phyloP scores from a whole-genome alignment of 2,113 vertebrate genomes.

The Mellivora capensis region DNA sequence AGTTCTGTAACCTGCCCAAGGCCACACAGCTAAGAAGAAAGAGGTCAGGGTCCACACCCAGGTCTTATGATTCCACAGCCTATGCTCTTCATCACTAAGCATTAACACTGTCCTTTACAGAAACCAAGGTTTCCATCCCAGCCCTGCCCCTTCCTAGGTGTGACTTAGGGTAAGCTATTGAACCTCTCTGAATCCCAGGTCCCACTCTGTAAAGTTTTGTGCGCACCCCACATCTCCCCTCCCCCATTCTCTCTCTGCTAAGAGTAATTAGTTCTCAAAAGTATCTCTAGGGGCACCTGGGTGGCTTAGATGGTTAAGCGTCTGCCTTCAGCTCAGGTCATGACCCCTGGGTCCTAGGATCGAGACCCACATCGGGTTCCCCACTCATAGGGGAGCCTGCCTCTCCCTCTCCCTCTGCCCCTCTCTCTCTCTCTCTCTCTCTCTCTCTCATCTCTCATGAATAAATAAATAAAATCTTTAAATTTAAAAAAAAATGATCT shows the following conservation, averaged over 20 bases:
- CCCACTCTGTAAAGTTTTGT: not conserved
- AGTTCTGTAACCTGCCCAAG: not conserved
- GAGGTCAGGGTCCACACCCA: not conserved
- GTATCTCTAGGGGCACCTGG: not conserved
- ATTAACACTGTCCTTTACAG: not conserved
- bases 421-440: no score
- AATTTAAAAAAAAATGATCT: not conserved
- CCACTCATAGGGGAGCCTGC: no score
- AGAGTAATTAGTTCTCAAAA: not conserved
- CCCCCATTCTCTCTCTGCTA: not conserved
- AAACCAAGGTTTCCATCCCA: not conserved
- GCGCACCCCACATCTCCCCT: not conserved
- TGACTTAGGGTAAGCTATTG: not conserved
- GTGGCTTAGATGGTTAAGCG: no score
- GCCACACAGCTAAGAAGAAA: not conserved
- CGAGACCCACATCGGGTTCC: no score
- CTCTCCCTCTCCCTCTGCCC: no score
- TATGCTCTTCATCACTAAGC: not conserved
- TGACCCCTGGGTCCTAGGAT: no score
- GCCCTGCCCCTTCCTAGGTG: not conserved
- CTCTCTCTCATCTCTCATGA: no score
- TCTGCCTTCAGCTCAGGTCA: no score
- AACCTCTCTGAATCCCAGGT: not conserved
- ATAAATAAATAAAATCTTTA: no score
- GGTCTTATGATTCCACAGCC: not conserved